These are phyloP conservation scores for Tachina lurida DNA, from an alignment of 2,888 invertebrate genomes.

Conservation along the genomic window DNA sequence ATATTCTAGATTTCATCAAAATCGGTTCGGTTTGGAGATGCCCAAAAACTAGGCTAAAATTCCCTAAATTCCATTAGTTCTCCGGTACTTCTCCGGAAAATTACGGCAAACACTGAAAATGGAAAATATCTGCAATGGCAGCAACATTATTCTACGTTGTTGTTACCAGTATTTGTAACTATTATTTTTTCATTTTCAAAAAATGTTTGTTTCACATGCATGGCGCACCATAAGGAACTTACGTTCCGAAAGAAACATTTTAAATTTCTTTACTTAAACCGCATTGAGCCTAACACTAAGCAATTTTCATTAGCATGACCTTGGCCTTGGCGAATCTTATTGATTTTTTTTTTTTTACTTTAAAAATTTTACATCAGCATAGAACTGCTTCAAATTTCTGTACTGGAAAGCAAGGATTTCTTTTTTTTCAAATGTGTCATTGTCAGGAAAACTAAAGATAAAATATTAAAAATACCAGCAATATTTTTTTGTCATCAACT, in stretches of 20 bases:
- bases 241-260: background rate
- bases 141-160: too few species aligned
- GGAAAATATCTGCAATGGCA: too few species aligned
- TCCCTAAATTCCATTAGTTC: too few species aligned
- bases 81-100: too few species aligned
- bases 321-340: conserved; percentile 17
- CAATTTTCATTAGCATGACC: background rate
- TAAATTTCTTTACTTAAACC: background rate
- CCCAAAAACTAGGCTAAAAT: too few species aligned
- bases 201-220: too few species aligned
- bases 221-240: too few species aligned
- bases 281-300: background rate
- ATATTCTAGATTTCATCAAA: too few species aligned
- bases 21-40: too few species aligned
- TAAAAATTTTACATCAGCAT: background rate
- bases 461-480: conserved; percentile 15
- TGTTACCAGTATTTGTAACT: too few species aligned
- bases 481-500: conserved; percentile 5
- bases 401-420: background rate
- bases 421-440: conserved; percentile 40
- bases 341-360: conserved; percentile 9
- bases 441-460: conserved; percentile 29
- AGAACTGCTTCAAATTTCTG: background rate
- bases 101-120: too few species aligned
- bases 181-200: too few species aligned